Evolutionary conservation across 2,797 vertebrate species (phyloP).

Genomic region (Cossypha niveicapilla): DNA sequence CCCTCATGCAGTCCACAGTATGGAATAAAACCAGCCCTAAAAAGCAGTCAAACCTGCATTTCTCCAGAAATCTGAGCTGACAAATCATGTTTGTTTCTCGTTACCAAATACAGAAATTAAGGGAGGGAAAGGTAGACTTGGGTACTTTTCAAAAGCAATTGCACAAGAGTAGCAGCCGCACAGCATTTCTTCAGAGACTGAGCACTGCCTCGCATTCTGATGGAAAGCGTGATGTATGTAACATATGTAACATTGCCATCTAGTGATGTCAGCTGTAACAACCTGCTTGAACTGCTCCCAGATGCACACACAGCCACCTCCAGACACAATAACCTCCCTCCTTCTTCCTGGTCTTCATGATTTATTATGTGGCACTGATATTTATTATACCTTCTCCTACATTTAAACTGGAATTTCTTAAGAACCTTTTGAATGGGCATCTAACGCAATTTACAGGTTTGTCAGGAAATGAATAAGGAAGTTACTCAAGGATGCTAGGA

Average conservation of each 20-base stretch:
- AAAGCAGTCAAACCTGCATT: background rate
- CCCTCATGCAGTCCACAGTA: background rate
- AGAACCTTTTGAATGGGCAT: background rate
- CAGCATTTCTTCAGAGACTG: background rate
- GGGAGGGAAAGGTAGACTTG: background rate
- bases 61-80: background rate
- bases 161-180: background rate
- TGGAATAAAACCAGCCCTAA: background rate
- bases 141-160: background rate
- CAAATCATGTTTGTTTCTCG: background rate
- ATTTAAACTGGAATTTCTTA: background rate
- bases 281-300: background rate
- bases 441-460: background rate
- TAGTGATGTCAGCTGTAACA: background rate
- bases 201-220: background rate
- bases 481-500: background rate
- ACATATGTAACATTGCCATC: conserved; percentile 45
- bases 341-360: background rate
- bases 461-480: background rate
- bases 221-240: background rate
- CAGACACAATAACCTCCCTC: background rate
- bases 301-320: background rate
- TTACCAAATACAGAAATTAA: background rate
- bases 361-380: background rate
- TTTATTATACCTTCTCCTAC: background rate